phyloP scores from a whole-genome alignment of 92 coral and sea anemone genomes.

The Pocillopora grandis region DNA sequence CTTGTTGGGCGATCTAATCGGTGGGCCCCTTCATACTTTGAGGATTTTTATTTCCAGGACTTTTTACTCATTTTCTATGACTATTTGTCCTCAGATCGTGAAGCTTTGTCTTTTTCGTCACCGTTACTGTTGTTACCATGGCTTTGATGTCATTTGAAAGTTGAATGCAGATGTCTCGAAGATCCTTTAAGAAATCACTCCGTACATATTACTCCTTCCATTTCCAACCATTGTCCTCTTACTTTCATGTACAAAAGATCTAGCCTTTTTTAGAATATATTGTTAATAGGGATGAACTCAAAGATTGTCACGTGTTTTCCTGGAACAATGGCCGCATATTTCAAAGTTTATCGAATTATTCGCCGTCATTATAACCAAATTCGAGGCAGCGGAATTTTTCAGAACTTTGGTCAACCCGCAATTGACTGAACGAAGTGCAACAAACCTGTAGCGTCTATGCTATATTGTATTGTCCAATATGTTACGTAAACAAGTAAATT shows the following conservation, averaged over 20 bases:
- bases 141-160: slow-evolving; percentile 9
- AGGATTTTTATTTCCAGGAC: no score
- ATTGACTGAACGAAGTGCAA: neutral
- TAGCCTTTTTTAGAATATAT: no score
- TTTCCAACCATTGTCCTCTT: neutral
- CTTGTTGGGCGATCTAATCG: neutral
- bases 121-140: neutral
- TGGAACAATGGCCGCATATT: neutral
- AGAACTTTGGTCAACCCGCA: slow-evolving; percentile 4
- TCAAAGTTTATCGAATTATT: neutral
- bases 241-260: neutral
- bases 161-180: slow-evolving; percentile 19
- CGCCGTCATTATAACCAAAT: slow-evolving; percentile 1
- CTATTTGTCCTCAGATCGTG: no score
- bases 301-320: neutral
- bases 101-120: neutral
- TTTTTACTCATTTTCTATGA: no score
- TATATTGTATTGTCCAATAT: no score
- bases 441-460: no score
- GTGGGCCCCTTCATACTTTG: neutral
- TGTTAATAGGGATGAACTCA: no score
- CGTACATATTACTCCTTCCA: neutral
- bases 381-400: neutral
- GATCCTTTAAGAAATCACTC: neutral
- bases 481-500: no score